These are phyloP conservation scores for Fragum sueziense DNA, from an alignment of 2,888 invertebrate genomes.

Conservation along the genomic window DNA sequence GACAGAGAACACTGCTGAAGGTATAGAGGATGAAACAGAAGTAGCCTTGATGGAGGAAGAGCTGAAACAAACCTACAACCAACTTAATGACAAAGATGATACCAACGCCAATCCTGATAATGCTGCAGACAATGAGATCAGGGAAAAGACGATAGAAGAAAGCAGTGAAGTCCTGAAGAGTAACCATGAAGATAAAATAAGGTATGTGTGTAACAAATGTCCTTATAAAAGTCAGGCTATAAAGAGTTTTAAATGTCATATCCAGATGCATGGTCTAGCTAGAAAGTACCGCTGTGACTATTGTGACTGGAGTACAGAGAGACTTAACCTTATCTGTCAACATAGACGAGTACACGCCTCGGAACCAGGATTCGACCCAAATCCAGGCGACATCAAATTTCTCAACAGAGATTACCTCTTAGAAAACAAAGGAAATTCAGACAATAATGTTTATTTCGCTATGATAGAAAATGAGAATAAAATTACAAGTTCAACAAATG, in stretches of 20 bases:
- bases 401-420: constrained; percentile 73
- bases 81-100: constrained; percentile 29
- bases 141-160: constrained; percentile 67
- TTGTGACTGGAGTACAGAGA: constrained; percentile 78
- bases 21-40: constrained; percentile 56
- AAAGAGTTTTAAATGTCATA: constrained; percentile 73
- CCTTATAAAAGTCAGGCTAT: constrained; percentile 72
- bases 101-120: constrained; percentile 57
- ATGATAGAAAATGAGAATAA: constrained; percentile 40
- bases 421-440: constrained; percentile 53
- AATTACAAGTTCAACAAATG: constrained; percentile 26
- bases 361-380: constrained; percentile 65
- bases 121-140: constrained; percentile 62
- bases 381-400: constrained; percentile 71
- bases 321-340: constrained; percentile 73
- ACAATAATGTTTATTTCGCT: constrained; percentile 28
- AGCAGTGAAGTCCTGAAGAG: constrained; percentile 64
- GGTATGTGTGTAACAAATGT: constrained; percentile 69
- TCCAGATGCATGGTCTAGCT: constrained; percentile 73
- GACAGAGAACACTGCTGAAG: constrained; percentile 47
- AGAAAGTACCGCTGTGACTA: constrained; percentile 76
- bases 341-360: constrained; percentile 74
- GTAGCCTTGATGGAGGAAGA: constrained; percentile 65
- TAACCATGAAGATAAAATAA: constrained; percentile 60
- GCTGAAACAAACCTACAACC: constrained; percentile 40